Conservation (phyloP, 2,113 vertebrate genomes). For the Oryzias melastigma region DNA sequence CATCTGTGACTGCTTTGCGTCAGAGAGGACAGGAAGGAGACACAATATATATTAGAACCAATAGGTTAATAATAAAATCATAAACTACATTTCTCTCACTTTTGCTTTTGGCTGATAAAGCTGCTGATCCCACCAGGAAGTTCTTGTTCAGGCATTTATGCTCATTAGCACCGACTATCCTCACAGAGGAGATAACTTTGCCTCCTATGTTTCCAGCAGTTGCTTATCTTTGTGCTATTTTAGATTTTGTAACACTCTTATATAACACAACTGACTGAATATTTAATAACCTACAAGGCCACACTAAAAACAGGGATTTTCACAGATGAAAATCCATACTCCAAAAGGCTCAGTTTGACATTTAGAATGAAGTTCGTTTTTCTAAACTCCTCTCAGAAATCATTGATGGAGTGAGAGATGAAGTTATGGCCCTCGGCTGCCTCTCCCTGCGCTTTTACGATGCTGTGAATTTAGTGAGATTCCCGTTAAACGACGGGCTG, state of each 20-base stretch:
- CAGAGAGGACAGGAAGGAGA: too few relatives aligned
- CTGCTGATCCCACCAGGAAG: not conserved
- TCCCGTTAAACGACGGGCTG: slow-evolving; percentile 50
- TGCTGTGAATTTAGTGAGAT: slow-evolving; percentile 44
- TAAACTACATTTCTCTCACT: too few relatives aligned
- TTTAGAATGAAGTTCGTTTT: not conserved
- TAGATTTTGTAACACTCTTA: not conserved
- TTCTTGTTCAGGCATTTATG: not conserved
- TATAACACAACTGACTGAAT: not conserved
- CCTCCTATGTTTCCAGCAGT: not conserved
- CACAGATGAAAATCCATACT: slow-evolving; percentile 1
- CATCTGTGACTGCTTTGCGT: too few relatives aligned
- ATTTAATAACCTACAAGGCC: not conserved
- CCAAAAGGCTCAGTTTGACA: not conserved
- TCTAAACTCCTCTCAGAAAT: slow-evolving; percentile 1
- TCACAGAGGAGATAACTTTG: not conserved
- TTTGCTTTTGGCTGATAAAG: not conserved
- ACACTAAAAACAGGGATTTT: not conserved
- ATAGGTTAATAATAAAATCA: too few relatives aligned
- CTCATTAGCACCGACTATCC: not conserved
- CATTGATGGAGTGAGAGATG: not conserved
- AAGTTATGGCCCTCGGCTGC: slow-evolving; percentile 10
- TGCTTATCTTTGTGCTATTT: not conserved
- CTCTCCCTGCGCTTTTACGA: slow-evolving; percentile 28
- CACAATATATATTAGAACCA: too few relatives aligned